Evolutionary conservation across 1,140 invertebrate species (phyloP).

Genomic region (Dufourea novaeangliae): DNA sequence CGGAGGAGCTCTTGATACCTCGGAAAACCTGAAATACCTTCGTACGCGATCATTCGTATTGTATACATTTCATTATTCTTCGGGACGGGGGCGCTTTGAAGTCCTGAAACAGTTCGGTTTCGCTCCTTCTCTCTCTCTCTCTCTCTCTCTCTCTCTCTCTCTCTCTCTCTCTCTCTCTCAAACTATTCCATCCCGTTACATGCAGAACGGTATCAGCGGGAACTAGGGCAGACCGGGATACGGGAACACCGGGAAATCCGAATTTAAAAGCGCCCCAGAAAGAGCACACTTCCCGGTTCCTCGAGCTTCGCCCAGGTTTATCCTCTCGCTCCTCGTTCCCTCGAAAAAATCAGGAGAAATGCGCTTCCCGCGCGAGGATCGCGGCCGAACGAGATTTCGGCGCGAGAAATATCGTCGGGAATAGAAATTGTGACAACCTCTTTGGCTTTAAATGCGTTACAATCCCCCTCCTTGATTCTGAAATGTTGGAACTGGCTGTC

Average conservation of each 20-base stretch:
- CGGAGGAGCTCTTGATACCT: neutral
- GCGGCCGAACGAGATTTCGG: conserved; percentile 6
- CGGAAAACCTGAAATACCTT: conserved; percentile 11
- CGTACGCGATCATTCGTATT: conserved; percentile 32
- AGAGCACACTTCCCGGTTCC: conserved; percentile 7
- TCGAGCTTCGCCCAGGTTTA: conserved; percentile 14
- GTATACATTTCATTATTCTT: conserved; percentile 50
- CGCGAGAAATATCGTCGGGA: neutral
- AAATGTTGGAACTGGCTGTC: neutral
- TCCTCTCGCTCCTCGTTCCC: conserved; percentile 1
- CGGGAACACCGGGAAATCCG: conserved; percentile 37
- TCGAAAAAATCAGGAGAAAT: conserved; percentile 38
- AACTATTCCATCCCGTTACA: conserved; percentile 39
- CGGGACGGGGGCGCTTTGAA: conserved; percentile 38
- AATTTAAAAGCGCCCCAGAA: conserved; percentile 52
- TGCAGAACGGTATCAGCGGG: conserved; percentile 31
- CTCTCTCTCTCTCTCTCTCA: neutral
- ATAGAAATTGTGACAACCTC: neutral
- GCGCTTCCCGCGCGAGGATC: neutral
- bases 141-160: conserved; percentile 25
- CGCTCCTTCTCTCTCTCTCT: conserved; percentile 5
- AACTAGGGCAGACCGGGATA: conserved; percentile 42
- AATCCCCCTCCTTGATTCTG: neutral
- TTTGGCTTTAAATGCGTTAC: neutral
- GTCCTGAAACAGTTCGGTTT: conserved; percentile 28